Base-by-base conservation (phyloP, 23 tunicate species). In the Ascidia mentula region DNA sequence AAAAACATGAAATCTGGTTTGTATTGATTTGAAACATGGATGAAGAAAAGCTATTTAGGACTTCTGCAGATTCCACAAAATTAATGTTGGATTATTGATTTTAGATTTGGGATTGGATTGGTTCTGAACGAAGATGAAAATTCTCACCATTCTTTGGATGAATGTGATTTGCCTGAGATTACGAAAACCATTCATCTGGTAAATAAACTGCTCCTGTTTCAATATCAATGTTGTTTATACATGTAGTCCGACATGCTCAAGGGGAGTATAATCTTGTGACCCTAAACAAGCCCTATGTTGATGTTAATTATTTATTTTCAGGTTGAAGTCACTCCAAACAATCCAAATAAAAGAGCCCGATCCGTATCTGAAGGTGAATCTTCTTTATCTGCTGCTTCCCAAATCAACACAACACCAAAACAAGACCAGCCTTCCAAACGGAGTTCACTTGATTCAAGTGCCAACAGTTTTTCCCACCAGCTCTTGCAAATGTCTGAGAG, bases 401-500 rank as follows among this genome's bases (percentile, higher is more conserved):
- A 35, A 71, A 18, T 18, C 18, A 18, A 28, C 1, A 36, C 18
- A 2, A 8, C 13, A 20, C 28, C 24, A 3, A 53, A 28, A 26
- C 22, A 53, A 26, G 28, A 53, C 22, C 24, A 26, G 15, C 15
- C 15, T 26, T 35, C 38, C 18, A 34, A 34, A 34, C n/a, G 7
- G 6, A 18, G 8, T 6, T 40, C 79, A 20, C 59, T 31, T 40
- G 69, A 77, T 40, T 31, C 80, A 40, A 31, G 22, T n/a, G 30
- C 69, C 0, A 32, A 31, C 32, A 26, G 45, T 40, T 71, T 85
- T 12, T 77, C 81, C 18, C 31, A 37, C 5, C 65, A 77, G 34
- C 78, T 85, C 18, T 69, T 85, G 36, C 77, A 77, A 1, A 85
- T 85, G 89, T 85, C 89, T 4, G 89, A 85, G 42, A 59, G 82